Base-by-base conservation (phyloP, 2,797 vertebrate genomes). In the Spinibarbus caldwelli region DNA sequence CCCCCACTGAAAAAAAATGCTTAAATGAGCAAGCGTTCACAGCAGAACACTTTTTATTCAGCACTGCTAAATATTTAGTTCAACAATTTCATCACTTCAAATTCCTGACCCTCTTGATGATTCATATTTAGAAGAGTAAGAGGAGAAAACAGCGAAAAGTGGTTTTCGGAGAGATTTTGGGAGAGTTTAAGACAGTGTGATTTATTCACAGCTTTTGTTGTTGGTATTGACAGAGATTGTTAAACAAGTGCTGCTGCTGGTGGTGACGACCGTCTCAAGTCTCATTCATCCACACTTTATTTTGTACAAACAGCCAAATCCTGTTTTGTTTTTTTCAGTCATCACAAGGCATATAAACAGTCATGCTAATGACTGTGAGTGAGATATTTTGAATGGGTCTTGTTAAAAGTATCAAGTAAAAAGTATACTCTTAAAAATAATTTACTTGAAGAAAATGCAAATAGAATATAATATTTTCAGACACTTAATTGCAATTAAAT, bases 121-220 rank as follows among this genome's bases (percentile, higher is more conserved):
- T 10, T 38, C 15, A n/a, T 29, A 38, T 70, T 70, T 29, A 54
- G 41, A 45, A 66, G 78, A 34, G 62, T 23, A 11, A 31, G 31
- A 10, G 26, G 45, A 49, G 62, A 23, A 49, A n/a, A 10, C 5
- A 68, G 57, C 4, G 29, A 23, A 19, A 75, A 52, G 72, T 38
- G 31, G 12, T 57, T 76, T 76, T 76, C 9, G 0, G 19, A 29
- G 29, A 49, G 43, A 19, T 67, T 34, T 80, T 31, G 45, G 57
- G 6, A 15, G 45, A 70, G 45, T 70, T 54, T 54, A 54, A 80
- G 17, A 23, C 29, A 14, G 31, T 52, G 57, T 64, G 66, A 54
- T 71, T 38, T 54, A 64, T 45, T 64, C 11, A 31, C 57, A 64
- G 77, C 41, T 68, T 81, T 71, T 71, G 34, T 57, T 57, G 34